Base-by-base conservation (phyloP, 2,797 vertebrate genomes). In the Cetoscarus ocellatus region DNA sequence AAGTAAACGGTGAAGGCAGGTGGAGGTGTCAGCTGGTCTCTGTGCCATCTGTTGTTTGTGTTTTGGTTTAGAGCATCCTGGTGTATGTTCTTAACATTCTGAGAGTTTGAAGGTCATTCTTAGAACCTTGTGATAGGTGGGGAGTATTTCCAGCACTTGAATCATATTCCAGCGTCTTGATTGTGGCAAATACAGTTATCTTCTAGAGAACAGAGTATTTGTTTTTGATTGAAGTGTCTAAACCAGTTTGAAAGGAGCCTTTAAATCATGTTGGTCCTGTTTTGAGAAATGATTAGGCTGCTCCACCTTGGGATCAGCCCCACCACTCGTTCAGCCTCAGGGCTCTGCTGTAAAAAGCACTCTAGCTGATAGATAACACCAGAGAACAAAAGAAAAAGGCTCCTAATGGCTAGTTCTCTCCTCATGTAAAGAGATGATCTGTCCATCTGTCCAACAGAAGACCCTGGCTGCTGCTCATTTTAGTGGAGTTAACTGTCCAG, bases 371-470 rank as follows among this genome's bases (percentile, higher is more conserved):
- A 61, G 88, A 86, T 88, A 87, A 81, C 70, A 66, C 47, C 3
- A 1, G 48, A 75, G 66, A 86, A 90, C 90, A 92, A 92, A 91
- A 84, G 88, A 70, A 85, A 82, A 43, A 0, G 12, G 39, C 13
- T 51, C 8, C 76, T 89, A 91, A 91, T 79, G 83, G 67, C 71
- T 76, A 1, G 65, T 88, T 85, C 43, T 80, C 80, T 66, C 87
- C 88, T 79, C 65, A 3, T 77, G 75, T 61, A 78, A 51, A 77
- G 57, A 75, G 52, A 80, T 74, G 78, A 85, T 83, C 67, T 48
- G 65, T 78, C 91, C 89, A 91, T 91, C 89, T 91, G 91, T 75
- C 52, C 47, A 3, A 54, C 79, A 54, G 62, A 17, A 53, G 64
- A 73, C 19, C 50, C 35, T 1, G 8, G 36, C 69, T 81, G 79